phyloP scores from a whole-genome alignment of 2,888 invertebrate genomes.

The Sylvicola cinctus region DNA sequence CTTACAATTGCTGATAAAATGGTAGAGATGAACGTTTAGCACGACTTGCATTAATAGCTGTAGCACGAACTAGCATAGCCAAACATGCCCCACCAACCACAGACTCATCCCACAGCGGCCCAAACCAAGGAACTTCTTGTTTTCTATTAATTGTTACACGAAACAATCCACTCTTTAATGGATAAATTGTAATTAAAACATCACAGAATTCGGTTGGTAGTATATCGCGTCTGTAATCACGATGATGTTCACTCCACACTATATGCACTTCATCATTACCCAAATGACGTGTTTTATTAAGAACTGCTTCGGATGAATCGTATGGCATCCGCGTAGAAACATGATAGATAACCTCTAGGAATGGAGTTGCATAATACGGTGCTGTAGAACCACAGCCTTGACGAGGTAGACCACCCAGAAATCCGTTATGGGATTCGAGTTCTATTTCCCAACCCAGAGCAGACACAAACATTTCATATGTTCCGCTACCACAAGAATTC shows the following conservation, averaged over 20 bases:
- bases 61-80: slow-evolving; percentile 72
- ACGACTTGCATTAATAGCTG: slow-evolving; percentile 81
- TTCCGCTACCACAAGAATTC: slow-evolving; percentile 79
- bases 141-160: slow-evolving; percentile 77
- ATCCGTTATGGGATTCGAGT: slow-evolving; percentile 84
- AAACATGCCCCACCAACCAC: slow-evolving; percentile 34
- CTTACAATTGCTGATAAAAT: slow-evolving; percentile 79
- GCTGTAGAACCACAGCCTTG: slow-evolving; percentile 80
- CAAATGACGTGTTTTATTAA: slow-evolving; percentile 84
- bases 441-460: slow-evolving; percentile 58
- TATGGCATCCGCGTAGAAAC: slow-evolving; percentile 95
- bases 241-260: slow-evolving; percentile 94
- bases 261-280: slow-evolving; percentile 98
- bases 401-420: slow-evolving; percentile 81
- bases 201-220: slow-evolving; percentile 99
- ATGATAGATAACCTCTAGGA: slow-evolving; percentile 88
- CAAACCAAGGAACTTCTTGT: slow-evolving; percentile 81
- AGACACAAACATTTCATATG: slow-evolving; percentile 68
- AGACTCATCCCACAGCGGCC: slow-evolving; percentile 87
- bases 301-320: slow-evolving; percentile 64
- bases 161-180: slow-evolving; percentile 65
- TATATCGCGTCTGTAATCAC: slow-evolving; percentile 89
- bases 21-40: slow-evolving; percentile 76
- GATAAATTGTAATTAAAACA: slow-evolving; percentile 91
- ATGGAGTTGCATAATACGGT: slow-evolving; percentile 87